Evolutionary conservation across 2,113 vertebrate species (phyloP).

Genomic region (Lycaon pictus): DNA sequence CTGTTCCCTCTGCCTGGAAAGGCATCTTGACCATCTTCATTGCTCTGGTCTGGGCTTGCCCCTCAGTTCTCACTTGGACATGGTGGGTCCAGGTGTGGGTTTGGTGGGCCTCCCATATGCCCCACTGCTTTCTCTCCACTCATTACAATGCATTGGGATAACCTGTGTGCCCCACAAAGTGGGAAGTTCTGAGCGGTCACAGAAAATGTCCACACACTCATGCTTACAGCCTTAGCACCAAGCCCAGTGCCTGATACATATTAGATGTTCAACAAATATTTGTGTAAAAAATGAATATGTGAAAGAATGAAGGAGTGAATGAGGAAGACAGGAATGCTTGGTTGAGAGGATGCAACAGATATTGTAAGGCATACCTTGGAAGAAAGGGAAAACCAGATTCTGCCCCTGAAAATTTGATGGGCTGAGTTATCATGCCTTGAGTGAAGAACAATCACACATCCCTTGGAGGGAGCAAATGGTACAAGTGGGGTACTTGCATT

Average conservation of each 20-base stretch:
- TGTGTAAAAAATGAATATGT: neutral
- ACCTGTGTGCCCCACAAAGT: neutral
- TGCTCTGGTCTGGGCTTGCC: neutral
- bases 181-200: neutral
- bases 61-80: neutral
- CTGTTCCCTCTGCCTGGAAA: neutral
- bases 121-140: neutral
- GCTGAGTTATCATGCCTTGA: neutral
- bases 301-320: neutral
- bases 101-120: rapidly evolving
- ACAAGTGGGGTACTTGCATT: rapidly evolving
- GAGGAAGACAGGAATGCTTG: neutral
- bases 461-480: too few relatives aligned
- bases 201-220: too few relatives aligned
- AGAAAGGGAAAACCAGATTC: neutral
- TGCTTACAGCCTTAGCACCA: neutral
- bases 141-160: too few relatives aligned
- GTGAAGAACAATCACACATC: rapidly evolving
- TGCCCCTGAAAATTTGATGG: neutral
- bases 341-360: rapidly evolving
- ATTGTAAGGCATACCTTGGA: neutral
- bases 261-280: neutral
- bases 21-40: rapidly evolving
- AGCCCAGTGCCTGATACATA: neutral
- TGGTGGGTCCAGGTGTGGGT: rapidly evolving